These are phyloP conservation scores for Rhingia rostrata DNA, from an alignment of 2,888 invertebrate genomes.

Conservation along the genomic window DNA sequence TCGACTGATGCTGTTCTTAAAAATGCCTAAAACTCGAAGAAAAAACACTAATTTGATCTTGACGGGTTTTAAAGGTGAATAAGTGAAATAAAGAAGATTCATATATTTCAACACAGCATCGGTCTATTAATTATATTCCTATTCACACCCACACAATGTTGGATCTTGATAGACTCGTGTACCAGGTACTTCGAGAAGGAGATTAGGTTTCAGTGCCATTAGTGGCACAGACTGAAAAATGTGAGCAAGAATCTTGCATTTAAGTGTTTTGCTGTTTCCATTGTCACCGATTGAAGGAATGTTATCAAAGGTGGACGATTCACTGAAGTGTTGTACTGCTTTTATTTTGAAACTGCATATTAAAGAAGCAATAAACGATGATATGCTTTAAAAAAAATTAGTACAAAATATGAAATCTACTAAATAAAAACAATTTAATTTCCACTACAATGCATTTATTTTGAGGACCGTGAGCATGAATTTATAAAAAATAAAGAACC, in stretches of 20 bases:
- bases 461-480: too few relatives aligned
- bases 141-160: background rate
- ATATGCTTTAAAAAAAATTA: too few relatives aligned
- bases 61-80: background rate
- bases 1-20: background rate
- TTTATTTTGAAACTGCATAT: too few relatives aligned
- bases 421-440: too few relatives aligned
- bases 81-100: constrained; percentile 2
- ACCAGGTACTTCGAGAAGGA: background rate
- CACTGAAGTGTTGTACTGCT: too few relatives aligned
- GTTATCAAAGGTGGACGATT: too few relatives aligned
- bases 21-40: background rate
- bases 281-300: too few relatives aligned
- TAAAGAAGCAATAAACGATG: too few relatives aligned
- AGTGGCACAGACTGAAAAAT: background rate
- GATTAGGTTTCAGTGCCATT: background rate
- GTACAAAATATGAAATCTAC: too few relatives aligned
- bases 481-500: too few relatives aligned
- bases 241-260: background rate
- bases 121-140: background rate
- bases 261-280: too few relatives aligned
- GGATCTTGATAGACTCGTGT: background rate
- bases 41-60: background rate
- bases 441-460: too few relatives aligned
- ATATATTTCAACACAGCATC: background rate